These are phyloP conservation scores for Euphydryas editha DNA, from an alignment of 2,888 invertebrate species.

Conservation along the genomic window DNA sequence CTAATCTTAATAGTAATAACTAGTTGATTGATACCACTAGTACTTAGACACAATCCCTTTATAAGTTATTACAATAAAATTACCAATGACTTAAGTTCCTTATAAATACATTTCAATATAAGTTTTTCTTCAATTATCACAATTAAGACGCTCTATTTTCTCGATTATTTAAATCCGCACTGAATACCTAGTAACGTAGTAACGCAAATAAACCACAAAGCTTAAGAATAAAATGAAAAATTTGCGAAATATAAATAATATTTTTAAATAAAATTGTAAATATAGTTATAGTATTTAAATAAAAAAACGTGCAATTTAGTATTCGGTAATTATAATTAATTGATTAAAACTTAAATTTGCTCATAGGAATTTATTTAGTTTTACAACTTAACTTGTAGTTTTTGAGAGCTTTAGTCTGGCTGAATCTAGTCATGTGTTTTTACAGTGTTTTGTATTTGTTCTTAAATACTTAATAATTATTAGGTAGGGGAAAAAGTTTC, in stretches of 20 bases:
- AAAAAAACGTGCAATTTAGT: conserved; percentile 79
- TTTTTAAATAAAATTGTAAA: conserved; percentile 81
- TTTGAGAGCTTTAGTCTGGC: conserved; percentile 54
- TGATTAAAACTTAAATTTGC: conserved; percentile 50
- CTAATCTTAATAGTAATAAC: conserved; percentile 41
- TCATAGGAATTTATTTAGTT: conserved; percentile 68
- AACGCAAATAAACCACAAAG: conserved; percentile 50
- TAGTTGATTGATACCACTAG: background rate
- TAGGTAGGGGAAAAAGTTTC: too few species aligned
- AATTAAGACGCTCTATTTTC: conserved; percentile 3
- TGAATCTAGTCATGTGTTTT: conserved; percentile 65
- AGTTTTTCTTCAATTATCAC: background rate
- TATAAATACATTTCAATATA: background rate
- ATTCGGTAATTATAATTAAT: conserved; percentile 61
- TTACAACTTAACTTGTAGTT: conserved; percentile 42
- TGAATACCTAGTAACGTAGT: conserved; percentile 31
- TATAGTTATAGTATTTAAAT: conserved; percentile 64
- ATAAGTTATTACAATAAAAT: conserved; percentile 7
- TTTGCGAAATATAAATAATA: conserved; percentile 74
- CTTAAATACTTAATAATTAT: conserved; percentile 11
- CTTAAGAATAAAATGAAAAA: conserved; percentile 58
- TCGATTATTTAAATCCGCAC: conserved; percentile 23
- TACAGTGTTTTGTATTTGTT: conserved; percentile 24
- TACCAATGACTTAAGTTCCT: conserved; percentile 1
- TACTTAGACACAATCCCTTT: background rate